Evolutionary conservation across 1,140 invertebrate genomes (phyloP), one percentile per base, ranked within the genome.

Genomic region (Battus philenor): DNA sequence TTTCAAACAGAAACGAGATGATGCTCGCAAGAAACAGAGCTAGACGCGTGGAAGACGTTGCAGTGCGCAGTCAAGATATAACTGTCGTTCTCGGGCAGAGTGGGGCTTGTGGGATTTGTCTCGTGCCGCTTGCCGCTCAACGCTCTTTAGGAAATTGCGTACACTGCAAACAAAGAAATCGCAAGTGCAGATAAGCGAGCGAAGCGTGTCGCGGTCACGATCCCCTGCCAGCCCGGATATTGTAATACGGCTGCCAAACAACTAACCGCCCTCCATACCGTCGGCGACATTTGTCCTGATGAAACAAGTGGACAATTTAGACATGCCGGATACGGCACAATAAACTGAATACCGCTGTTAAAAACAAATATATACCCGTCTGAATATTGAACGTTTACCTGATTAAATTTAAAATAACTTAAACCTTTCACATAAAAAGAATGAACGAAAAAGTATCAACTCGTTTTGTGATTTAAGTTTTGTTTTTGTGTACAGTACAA

Each of bases 101-200:
- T 53, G 49, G 47, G 44, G 60, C 60, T 63, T 59, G 50, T 50
- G 48, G 47, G 66, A 63, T 66, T 77, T 80, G 75, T 73, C 69
- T 75, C 60, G 49, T 39, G 49, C 54, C 33, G 46, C 33, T 44
- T 46, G 46, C 31, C 54, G 46, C 44, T 24, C 50, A 43, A 36
- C 56, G 62, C 65, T 64, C 60, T 71, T 75, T 69, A 55, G 71
- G 71, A 76, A 76, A 81, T 70, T 81, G 73, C 77, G 75, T 71
- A 75, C 66, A 66, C 61, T 49, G 59, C 73, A 77, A 76, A 81
- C 75, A 81, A 79, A 74, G 71, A 73, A 74, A 81, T 76, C 76
- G 66, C 67, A 64, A 54, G 55, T 57, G 47, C 27, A 51, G 74
- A 78, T 81, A 79, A 79, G 59, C 51, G 46, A 56, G 47, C 60